Percentiles rank a stretch among this genome's conserved stretches.
These are phyloP conservation scores for Nylanderia fulva DNA, from an alignment of 1,140 invertebrate genomes.

Conservation along the genomic window DNA sequence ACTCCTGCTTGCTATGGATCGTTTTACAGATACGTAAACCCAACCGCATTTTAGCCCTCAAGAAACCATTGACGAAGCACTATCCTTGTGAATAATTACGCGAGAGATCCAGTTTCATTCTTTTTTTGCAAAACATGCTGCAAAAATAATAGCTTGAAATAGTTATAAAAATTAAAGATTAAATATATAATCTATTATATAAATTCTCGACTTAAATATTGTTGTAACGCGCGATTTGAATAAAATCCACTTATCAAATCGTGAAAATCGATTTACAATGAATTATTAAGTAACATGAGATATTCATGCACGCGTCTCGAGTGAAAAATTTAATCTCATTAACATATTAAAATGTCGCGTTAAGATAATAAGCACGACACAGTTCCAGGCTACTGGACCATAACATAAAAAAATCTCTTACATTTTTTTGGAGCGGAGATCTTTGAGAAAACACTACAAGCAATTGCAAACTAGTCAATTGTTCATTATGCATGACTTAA, in stretches of 20 bases:
- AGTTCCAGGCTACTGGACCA: neutral
- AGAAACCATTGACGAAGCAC: neutral
- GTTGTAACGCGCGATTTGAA: neutral
- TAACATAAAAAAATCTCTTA: neutral
- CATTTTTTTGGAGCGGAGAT: neutral
- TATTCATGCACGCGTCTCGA: neutral
- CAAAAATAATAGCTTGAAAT: neutral
- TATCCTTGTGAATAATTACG: neutral
- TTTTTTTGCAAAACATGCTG: neutral
- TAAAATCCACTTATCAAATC: neutral
- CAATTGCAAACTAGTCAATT: neutral
- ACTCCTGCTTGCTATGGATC: constrained; percentile 12
- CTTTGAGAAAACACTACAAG: neutral
- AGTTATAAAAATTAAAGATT: constrained; percentile 7
- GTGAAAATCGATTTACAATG: no score
- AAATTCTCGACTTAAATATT: neutral
- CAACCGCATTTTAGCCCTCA: neutral
- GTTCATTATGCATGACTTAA: neutral
- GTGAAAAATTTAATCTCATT: neutral
- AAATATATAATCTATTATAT: constrained; percentile 1
- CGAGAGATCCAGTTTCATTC: neutral
- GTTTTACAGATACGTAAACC: constrained; percentile 33
- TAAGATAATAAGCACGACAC: neutral
- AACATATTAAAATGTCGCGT: neutral
- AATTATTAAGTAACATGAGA: neutral